Base-by-base conservation (phyloP, 2,888 invertebrate genomes). In the Cephalotes varians region DNA sequence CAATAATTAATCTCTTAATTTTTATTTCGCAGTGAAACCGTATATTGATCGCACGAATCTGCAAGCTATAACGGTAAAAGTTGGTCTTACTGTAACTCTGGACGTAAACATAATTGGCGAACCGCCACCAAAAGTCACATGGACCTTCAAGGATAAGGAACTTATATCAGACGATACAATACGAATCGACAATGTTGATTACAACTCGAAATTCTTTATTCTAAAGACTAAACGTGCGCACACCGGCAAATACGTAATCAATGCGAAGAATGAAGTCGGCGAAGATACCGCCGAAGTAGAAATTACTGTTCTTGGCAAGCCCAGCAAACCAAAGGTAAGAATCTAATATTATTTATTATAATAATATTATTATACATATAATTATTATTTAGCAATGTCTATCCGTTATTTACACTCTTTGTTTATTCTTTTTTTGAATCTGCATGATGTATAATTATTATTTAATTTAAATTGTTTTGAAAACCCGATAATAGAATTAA, bases 81-180 rank as follows among this genome's bases (percentile, higher is more conserved):
- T 97, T 85, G 99, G 99, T 54, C 96, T 99, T 60, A 97, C 98
- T 0, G 96, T 99, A 64, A 97, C 96, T 34, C 95, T 99, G 84
- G 98, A 99, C 94, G 96, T 99, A 40, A 98, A 98, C 92, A 97
- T 98, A 67, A 97, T 97, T 93, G 99, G 99, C 85, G 99, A 99
- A 95, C 99, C 99, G 9, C 97, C 98, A 76, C 99, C 99, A 89
- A 97, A 96, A 6, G 97, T 98, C 54, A 97, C 97, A 18, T 99
- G 99, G 99, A 95, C 95, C 90, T 97, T 97, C 95, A 97, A 98
- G 93, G 98, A 96, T 69, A 95, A 96, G 88, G 96, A 97, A 90
- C 91, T 97, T 51, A 93, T 94, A 86, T 96, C 96, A 12, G 95
- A 96, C 82, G 96, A 97, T 28, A 95, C 95, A 79, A 93, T 97